Evolutionary conservation across 2,888 invertebrate species (phyloP).

Genomic region (Campoplex capitator): DNA sequence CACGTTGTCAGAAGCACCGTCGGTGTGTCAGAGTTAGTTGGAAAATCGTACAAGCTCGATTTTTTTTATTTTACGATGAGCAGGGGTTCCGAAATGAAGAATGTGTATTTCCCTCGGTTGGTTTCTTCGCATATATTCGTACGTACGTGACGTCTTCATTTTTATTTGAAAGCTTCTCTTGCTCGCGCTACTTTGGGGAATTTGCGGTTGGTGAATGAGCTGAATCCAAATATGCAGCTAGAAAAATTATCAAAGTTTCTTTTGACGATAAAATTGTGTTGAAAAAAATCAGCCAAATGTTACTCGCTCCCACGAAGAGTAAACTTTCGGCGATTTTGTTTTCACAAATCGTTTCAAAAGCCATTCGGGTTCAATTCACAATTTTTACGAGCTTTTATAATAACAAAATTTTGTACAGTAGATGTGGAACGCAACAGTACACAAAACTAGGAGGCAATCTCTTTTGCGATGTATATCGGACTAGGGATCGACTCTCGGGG

Average conservation of each 20-base stretch:
- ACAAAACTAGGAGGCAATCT: constrained; percentile 30
- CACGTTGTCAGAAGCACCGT: constrained; percentile 57
- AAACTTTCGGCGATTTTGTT: neutral
- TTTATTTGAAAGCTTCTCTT: constrained; percentile 36
- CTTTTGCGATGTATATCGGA: constrained; percentile 52
- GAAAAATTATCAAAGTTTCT: neutral
- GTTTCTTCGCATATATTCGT: constrained; percentile 32
- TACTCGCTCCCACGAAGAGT: neutral
- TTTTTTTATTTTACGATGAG: constrained; percentile 24
- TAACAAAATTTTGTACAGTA: constrained; percentile 17
- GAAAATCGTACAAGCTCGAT: constrained; percentile 48
- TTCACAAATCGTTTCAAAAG: neutral
- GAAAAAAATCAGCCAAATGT: neutral
- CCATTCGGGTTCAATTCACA: neutral
- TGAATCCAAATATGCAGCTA: constrained; percentile 7
- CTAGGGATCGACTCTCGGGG: constrained; percentile 47
- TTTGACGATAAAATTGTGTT: neutral
- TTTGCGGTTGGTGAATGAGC: neutral
- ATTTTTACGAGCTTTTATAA: constrained; percentile 19
- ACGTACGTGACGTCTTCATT: constrained; percentile 12
- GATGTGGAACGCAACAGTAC: constrained; percentile 20
- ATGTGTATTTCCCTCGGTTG: constrained; percentile 25
- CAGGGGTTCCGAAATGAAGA: constrained; percentile 27
- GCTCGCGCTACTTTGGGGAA: constrained; percentile 3
- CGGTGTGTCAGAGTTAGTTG: constrained; percentile 30